Evolutionary conservation across 2,113 vertebrate species (phyloP).

Genomic region (Colius striatus): DNA sequence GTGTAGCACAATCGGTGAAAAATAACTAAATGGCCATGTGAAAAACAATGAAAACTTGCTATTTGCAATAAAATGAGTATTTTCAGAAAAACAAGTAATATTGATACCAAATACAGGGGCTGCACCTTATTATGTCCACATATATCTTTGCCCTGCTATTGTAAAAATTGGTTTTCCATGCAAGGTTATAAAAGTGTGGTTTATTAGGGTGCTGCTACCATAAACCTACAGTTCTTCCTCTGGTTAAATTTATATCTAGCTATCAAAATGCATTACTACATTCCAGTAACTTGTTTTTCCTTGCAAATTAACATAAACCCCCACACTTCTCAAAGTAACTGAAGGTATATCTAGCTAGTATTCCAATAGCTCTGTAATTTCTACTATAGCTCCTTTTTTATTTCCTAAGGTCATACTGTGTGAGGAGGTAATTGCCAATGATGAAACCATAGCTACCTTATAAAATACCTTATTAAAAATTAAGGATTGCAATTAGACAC

Average conservation of each 20-base stretch:
- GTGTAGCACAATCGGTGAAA: not conserved
- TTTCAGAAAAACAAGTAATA: not conserved
- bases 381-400: not conserved
- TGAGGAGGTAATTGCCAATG: accelerated
- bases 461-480: constrained; percentile 13
- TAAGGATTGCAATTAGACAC: not conserved
- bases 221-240: not conserved
- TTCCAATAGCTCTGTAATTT: not conserved
- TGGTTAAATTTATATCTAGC: constrained; percentile 23
- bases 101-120: not conserved
- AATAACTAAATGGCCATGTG: not conserved
- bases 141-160: not conserved
- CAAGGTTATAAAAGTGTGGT: constrained; percentile 41
- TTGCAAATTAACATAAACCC: not conserved
- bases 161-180: not conserved
- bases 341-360: not conserved
- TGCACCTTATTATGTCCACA: not conserved
- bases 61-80: not conserved
- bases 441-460: not conserved
- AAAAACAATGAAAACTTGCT: not conserved
- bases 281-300: not conserved
- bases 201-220: constrained; percentile 25
- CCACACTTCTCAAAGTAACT: not conserved
- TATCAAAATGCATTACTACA: constrained; percentile 18
- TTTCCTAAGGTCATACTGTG: not conserved